Percentiles rank a stretch among this genome's conserved stretches.
phyloP scores from a whole-genome alignment of 2,888 invertebrate species.

The Microchrysa polita region DNA sequence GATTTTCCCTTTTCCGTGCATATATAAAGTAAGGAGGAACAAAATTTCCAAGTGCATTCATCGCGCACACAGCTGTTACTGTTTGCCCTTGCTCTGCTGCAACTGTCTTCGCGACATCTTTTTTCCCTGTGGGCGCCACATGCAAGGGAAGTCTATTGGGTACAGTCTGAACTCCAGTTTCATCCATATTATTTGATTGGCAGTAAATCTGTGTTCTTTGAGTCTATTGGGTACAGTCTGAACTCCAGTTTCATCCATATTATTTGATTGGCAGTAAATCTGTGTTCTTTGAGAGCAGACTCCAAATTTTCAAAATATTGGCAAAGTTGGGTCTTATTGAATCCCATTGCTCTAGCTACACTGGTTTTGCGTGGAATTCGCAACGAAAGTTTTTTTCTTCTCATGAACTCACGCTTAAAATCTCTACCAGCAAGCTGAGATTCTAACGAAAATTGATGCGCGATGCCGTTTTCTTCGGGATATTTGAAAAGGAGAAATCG shows the following conservation, averaged over 20 bases:
- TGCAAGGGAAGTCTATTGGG: neutral
- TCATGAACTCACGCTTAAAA: neutral
- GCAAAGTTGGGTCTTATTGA: neutral
- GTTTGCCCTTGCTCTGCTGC: constrained; percentile 34
- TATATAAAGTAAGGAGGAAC: constrained; percentile 2
- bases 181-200: neutral
- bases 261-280: neutral
- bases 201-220: neutral
- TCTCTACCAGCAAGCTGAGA: neutral
- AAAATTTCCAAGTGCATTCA: constrained; percentile 24
- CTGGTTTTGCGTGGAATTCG: neutral
- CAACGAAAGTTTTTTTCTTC: neutral
- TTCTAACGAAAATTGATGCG: neutral
- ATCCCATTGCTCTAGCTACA: neutral
- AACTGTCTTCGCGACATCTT: constrained; percentile 13
- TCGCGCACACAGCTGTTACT: constrained; percentile 12
- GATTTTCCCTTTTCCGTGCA: neutral
- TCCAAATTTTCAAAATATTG: neutral
- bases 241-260: neutral
- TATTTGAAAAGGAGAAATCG: neutral
- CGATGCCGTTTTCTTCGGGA: neutral
- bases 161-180: neutral
- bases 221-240: neutral
- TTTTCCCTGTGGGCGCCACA: neutral
- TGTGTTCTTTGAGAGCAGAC: neutral